These are phyloP conservation scores for Dromiciops gliroides DNA, from an alignment of 2,113 vertebrate genomes.

Conservation along the genomic window DNA sequence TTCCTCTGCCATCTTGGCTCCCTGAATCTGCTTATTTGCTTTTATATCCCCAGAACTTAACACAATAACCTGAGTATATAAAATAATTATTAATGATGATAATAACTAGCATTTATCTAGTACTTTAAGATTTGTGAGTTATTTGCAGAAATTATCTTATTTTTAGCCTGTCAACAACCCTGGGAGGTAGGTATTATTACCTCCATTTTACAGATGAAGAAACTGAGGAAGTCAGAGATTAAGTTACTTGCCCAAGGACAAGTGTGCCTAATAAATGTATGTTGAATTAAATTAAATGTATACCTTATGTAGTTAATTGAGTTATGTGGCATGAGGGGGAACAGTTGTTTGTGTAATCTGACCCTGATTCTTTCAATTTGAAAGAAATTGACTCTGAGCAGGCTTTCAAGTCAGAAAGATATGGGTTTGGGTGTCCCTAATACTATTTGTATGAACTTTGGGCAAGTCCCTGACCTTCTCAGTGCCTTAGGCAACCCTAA, in stretches of 20 bases:
- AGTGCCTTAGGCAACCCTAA: not conserved
- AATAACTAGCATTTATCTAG: not conserved
- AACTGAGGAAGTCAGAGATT: not conserved
- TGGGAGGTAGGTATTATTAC: not conserved
- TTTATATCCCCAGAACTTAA: not conserved
- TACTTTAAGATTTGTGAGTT: not conserved
- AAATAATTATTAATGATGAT: not conserved
- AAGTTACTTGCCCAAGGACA: not conserved
- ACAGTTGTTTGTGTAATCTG: not conserved
- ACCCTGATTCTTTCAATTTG: not conserved
- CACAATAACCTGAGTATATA: not conserved
- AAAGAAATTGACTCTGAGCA: not conserved
- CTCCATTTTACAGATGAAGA: not conserved
- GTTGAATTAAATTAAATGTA: not conserved
- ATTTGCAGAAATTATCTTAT: not conserved
- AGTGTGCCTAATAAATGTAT: not conserved
- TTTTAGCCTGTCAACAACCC: not conserved
- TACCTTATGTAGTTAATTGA: not conserved
- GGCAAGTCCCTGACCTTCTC: not conserved
- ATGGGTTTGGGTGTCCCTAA: not conserved
- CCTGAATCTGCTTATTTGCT: not conserved
- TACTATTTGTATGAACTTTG: not conserved
- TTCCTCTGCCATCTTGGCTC: too few relatives aligned
- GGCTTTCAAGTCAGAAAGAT: not conserved
- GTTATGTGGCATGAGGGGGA: not conserved